Conservation (phyloP, 2,888 invertebrate genomes). For the Tenodera sinensis region DNA sequence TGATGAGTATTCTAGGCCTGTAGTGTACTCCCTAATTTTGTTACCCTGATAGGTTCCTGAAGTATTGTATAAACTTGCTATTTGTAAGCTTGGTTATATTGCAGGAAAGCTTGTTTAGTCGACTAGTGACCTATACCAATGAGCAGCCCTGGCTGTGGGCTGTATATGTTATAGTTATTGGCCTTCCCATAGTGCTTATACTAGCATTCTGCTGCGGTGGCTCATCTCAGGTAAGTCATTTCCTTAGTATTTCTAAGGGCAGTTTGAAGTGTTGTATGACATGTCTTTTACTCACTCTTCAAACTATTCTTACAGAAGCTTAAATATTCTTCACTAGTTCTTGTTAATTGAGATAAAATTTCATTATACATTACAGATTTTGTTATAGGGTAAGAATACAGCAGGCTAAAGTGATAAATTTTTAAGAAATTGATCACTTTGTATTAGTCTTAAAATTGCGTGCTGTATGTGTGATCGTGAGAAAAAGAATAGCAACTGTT, state of each 20-base stretch:
- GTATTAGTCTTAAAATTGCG: too few species aligned
- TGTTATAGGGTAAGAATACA: too few species aligned
- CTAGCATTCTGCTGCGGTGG: conserved; percentile 76
- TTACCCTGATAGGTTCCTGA: not conserved
- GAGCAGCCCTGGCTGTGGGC: conserved; percentile 91
- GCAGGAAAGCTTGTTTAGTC: conserved; percentile 77
- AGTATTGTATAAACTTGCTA: conserved; percentile 11
- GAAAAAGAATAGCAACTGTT: too few species aligned
- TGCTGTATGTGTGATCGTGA: too few species aligned
- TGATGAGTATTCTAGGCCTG: not conserved
- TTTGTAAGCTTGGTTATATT: conserved; percentile 37
- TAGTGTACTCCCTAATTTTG: not conserved
- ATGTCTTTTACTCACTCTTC: too few species aligned
- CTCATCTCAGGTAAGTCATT: conserved; percentile 36
- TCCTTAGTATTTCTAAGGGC: not conserved
- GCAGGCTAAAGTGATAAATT: too few species aligned
- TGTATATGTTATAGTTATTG: conserved; percentile 72
- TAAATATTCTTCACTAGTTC: too few species aligned
- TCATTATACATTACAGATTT: too few species aligned
- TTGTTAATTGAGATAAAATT: too few species aligned
- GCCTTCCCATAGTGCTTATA: conserved; percentile 73
- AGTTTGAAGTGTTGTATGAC: too few species aligned
- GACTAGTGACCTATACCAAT: conserved; percentile 70
- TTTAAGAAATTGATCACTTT: too few species aligned
- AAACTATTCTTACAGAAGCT: too few species aligned